Base-by-base conservation (phyloP, 2,888 invertebrate genomes). In the Theodoxus fluviatilis region DNA sequence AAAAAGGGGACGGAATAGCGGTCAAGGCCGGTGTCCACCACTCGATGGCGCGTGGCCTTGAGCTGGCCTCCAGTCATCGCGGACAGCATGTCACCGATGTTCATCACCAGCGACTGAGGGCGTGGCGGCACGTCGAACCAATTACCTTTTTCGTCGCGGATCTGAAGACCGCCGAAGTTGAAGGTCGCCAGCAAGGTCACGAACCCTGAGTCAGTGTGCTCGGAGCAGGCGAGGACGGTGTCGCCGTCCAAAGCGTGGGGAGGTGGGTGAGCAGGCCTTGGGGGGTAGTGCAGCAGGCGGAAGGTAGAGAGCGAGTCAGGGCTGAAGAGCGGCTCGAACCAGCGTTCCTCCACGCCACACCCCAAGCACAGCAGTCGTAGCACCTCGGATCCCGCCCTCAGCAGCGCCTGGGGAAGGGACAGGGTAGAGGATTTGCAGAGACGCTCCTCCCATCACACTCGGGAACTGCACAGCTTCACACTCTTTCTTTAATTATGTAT, bases 1-100 rank as follows among this genome's bases (percentile, higher is more conserved):
- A 81, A 81, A 70, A 81, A 81, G 3, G 81, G 80, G 4, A 80
- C 77, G 0, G 81, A 79, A 64, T 66, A 77, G 18, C 80, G 71
- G 57, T 80, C 78, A 0, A 75, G 71, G 1, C 77, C 76, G n/a
- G 77, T 77, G 49, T 81, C 81, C 7, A 81, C 66, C 3, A 81
- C 81, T 6, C 81, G 74, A 47, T 81, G 81, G 43, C 73, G 72
- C 0, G 81, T 80, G 15, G 81, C 79, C 70, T 79, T 78, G 67
- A 80, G 76, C 7, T 77, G 71, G 6, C 78, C 79, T 7, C 76
- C 77, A 72, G 78, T 79, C 75, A 80, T 77, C 37, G 75, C 69
- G 1, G 79, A 78, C 47, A 81, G 75, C 22, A 79, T 75, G 67
- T 79, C 81, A 3, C 80, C 81, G 22, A 81, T 79, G 69, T 81